phyloP scores from a whole-genome alignment of 2,888 invertebrate species.

The Parascotia fuliginaria region DNA sequence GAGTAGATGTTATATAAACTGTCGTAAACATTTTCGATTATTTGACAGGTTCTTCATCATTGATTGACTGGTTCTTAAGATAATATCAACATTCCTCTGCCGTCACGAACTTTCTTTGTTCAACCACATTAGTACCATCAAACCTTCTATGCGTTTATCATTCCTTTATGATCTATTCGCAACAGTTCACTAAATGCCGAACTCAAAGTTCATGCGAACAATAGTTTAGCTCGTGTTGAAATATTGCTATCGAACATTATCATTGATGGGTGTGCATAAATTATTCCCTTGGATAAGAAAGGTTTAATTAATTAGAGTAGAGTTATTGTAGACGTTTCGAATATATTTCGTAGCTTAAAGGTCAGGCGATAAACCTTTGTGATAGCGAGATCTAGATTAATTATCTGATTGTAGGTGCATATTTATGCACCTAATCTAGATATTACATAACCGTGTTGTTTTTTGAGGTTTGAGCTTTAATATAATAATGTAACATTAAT shows the following conservation, averaged over 20 bases:
- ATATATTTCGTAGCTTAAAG: not conserved
- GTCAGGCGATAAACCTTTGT: not conserved
- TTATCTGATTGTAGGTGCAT: too few species aligned
- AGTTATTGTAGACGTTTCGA: not conserved
- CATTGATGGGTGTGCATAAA: conserved; percentile 49
- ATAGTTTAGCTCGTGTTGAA: conserved; percentile 62
- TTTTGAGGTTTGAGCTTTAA: too few species aligned
- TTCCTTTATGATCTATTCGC: conserved; percentile 62
- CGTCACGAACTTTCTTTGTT: conserved; percentile 12
- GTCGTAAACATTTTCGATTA: too few species aligned
- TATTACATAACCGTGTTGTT: too few species aligned
- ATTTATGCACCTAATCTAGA: too few species aligned
- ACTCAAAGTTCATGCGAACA: conserved; percentile 76
- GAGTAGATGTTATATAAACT: too few species aligned
- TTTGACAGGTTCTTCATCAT: not conserved
- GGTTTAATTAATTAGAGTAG: conserved; percentile 31
- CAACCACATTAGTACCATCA: conserved; percentile 10
- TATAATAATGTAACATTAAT: too few species aligned
- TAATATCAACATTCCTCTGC: not conserved
- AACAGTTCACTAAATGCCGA: conserved; percentile 78
- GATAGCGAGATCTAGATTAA: too few species aligned
- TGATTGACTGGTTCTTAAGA: not conserved
- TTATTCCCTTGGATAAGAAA: conserved; percentile 33
- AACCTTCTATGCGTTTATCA: conserved; percentile 58
- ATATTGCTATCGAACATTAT: conserved; percentile 46